Evolutionary conservation across 2,113 vertebrate genomes (phyloP), one percentile per base, ranked within the genome.

Genomic region (Pyrgilauda ruficollis): DNA sequence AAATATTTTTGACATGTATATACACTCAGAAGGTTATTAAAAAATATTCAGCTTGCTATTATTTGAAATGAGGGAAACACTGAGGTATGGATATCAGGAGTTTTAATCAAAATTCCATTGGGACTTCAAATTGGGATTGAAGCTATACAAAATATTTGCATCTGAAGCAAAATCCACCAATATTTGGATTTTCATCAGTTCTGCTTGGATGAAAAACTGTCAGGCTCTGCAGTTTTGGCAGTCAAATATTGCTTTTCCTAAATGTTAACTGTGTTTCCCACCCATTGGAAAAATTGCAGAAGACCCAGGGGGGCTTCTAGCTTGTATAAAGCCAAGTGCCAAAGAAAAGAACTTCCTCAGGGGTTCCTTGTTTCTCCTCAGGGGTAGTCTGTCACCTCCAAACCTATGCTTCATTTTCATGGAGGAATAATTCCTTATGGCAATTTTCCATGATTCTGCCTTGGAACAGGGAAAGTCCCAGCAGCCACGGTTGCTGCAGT

Each of bases 161-260:
- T 96, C 83, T 92, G 64, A 96, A 94, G 92, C 92, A 92, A 95
- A 96, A 94, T 94, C 80, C 88, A 78, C 92, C 95, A 96, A 96
- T 96, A 97, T 97, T 96, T 97, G 92, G 93, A 97, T 96, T 96
- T 96, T 95, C 87, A 90, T 96, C 90, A 95, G 97, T 97, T 97
- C 96, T 81, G 82, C 95, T 70, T 96, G 87, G 80, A 97, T 96
- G 95, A 85, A 97, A 97, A 97, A 96, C 69, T 44, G 89, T 97
- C 90, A 95, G 80, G 81, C 83, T 80, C 53, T 88, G 90, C 90
- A 96, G 83, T 93, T 97, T 97, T 97, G 94, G 94, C 94, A 97
- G 95, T 87, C 59, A 95, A 96, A 95, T 96, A 96, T 95, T 94
- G 90, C 84, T 88, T 83, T 89, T 97, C 85, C 93, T 95, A 92